These are phyloP conservation scores for Hormaphis cornu DNA, from an alignment of 1,140 invertebrate species.

Conservation along the genomic window DNA sequence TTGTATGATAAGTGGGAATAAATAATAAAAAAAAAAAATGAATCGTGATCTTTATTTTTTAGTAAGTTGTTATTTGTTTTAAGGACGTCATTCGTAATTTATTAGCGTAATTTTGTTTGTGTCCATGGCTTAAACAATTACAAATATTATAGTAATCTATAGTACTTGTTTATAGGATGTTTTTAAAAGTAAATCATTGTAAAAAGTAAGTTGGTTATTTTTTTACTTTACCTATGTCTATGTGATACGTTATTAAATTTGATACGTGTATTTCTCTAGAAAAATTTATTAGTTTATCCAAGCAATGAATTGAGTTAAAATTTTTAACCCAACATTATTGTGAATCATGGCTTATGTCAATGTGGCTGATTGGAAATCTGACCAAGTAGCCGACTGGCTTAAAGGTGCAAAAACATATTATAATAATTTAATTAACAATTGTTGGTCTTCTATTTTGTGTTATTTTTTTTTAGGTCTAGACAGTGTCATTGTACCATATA, in stretches of 20 bases:
- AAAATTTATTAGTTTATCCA: background rate
- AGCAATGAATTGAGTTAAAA: background rate
- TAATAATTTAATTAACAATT: constrained; percentile 1
- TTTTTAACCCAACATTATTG: background rate
- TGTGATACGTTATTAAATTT: too few species aligned
- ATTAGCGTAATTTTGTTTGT: too few species aligned
- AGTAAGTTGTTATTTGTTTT: background rate
- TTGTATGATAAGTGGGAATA: constrained; percentile 7
- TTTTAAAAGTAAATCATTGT: too few species aligned
- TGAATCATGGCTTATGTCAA: constrained; percentile 70
- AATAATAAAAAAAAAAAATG: background rate
- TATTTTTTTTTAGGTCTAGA: constrained; percentile 59
- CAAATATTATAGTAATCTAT: too few species aligned
- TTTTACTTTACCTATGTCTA: too few species aligned
- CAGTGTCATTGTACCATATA: constrained; percentile 67
- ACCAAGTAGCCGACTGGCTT: constrained; percentile 86
- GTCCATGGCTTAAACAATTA: too few species aligned
- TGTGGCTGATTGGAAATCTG: constrained; percentile 84
- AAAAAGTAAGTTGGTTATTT: too few species aligned
- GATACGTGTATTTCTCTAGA: background rate
- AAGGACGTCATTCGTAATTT: background rate
- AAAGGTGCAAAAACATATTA: constrained; percentile 53
- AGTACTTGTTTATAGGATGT: too few species aligned
- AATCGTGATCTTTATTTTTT: background rate
- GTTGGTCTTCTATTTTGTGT: background rate